Evolutionary conservation across 92 coral and sea anemone genomes (phyloP), one percentile per base, ranked within the genome.

Genomic region (Actinostola sp.): DNA sequence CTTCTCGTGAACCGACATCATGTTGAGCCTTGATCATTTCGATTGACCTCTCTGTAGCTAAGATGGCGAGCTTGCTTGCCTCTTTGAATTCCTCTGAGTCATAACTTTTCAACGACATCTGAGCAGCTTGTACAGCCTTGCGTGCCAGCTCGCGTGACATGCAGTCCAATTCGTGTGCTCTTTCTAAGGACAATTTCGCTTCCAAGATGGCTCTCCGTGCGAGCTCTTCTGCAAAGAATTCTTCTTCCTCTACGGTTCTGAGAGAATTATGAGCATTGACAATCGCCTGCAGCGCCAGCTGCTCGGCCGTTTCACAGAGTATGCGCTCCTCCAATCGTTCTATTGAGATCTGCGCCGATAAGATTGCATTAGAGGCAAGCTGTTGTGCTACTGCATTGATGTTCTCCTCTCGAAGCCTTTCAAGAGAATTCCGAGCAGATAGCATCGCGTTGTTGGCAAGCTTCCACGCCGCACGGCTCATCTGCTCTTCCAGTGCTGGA

Each of bases 371-470:
- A 8, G 85, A 64, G 0, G 97, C 85, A 30, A 91, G 83, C 17
- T 83, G 72, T 14, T 67, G 74, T 12, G 97, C 88, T 19, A 80
- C 84, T 24, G 74, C 66, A 31, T 45, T 69, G 60, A 86, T 77
- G 39, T 53, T 71, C 32, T 79, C 73, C 11, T 75, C 70, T 24
- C 65, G 80, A 12, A 78, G 63, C 20, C 71, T 42, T 21, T 86
- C 87, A 2, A 90, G 67, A 60, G 87, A 67, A 30, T 67, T 82
- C 35, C 84, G 61, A 46, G 96, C 96, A 29, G 92, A 72, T n/a
- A 69, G 56, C 82, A 90, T 71, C 12, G 96, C 96, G 25, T 81
- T 86, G 43, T 79, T 82, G 3, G 96, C 96, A 15, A 90, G 63
- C 16, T 50, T 70, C 60, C 74, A 66, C 0, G 89, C 89, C 10